A percentile compares a stretch with the other conserved stretches of the same genome.
Conservation (phyloP, 92 coral and sea anemone genomes). For the Bergia sp. region DNA sequence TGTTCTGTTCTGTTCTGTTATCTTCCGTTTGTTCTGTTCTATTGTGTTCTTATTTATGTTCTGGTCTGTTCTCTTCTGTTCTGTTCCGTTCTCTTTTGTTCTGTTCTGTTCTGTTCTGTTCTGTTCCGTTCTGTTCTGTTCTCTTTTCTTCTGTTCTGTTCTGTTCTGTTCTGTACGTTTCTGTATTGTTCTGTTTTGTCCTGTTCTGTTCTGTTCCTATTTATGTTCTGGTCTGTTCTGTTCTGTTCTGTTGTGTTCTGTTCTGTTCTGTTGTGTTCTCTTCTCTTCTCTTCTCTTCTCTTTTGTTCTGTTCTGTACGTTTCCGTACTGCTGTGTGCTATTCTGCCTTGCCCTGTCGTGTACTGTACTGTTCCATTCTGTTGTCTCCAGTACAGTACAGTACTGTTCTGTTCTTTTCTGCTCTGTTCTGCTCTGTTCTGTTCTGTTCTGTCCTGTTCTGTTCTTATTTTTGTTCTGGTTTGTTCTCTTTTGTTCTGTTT, state of each 20-base stretch:
- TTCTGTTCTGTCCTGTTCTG: too few species aligned
- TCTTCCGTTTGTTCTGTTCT: too few species aligned
- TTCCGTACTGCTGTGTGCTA: background rate
- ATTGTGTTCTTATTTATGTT: background rate
- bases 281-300: background rate
- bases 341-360: background rate
- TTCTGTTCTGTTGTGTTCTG: background rate
- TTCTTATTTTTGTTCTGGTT: too few species aligned
- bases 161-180: background rate
- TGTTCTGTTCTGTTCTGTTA: background rate
- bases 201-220: background rate
- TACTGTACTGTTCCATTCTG: background rate
- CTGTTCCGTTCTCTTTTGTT: background rate
- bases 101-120: background rate
- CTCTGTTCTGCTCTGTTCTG: background rate
- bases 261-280: background rate
- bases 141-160: background rate
- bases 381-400: too few species aligned
- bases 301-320: background rate
- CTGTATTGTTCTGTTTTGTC: background rate
- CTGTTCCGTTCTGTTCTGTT: background rate
- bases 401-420: background rate
- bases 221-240: background rate
- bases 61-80: background rate
- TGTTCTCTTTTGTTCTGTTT: too few species aligned